These are phyloP conservation scores for Enteromius trimaculatus DNA, from an alignment of 2,797 vertebrate species.

Conservation along the genomic window DNA sequence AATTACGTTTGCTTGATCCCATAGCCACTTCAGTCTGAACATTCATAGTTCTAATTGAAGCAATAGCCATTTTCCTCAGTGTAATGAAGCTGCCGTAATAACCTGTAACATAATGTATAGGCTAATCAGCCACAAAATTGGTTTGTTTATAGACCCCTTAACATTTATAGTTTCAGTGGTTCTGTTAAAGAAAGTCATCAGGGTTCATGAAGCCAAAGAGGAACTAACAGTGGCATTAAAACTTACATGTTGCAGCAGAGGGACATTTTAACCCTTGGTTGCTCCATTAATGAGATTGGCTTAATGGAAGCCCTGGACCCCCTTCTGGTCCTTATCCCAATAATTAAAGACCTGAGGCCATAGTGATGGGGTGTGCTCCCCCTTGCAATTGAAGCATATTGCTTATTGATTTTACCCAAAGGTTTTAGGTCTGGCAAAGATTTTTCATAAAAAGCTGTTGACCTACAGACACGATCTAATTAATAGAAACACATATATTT, in stretches of 20 bases:
- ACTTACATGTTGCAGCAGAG: constrained; percentile 4
- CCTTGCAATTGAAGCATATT: constrained; percentile 66
- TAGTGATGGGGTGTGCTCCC: constrained; percentile 56
- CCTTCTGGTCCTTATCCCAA: constrained; percentile 49
- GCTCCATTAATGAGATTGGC: constrained; percentile 52
- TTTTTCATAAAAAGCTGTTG: constrained; percentile 54
- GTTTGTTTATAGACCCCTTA: not conserved
- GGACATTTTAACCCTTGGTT: constrained; percentile 34
- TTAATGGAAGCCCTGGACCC: constrained; percentile 52
- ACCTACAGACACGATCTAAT: constrained; percentile 55
- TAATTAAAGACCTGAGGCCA: constrained; percentile 63
- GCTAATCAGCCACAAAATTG: not conserved
- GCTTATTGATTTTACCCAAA: constrained; percentile 68
- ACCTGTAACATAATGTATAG: not conserved
- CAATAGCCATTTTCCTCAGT: not conserved
- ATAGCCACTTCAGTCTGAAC: not conserved
- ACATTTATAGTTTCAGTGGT: not conserved
- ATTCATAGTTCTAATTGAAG: constrained; percentile 39
- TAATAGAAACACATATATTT: constrained; percentile 49
- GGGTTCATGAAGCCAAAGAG: constrained; percentile 16
- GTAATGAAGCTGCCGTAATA: constrained; percentile 24
- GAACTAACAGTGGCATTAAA: constrained; percentile 25
- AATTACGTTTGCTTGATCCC: constrained; percentile 23
- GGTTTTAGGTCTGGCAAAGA: constrained; percentile 49
- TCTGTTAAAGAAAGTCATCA: not conserved